Conservation (phyloP, 2,797 vertebrate genomes). For the Epinephelus coioides region DNA sequence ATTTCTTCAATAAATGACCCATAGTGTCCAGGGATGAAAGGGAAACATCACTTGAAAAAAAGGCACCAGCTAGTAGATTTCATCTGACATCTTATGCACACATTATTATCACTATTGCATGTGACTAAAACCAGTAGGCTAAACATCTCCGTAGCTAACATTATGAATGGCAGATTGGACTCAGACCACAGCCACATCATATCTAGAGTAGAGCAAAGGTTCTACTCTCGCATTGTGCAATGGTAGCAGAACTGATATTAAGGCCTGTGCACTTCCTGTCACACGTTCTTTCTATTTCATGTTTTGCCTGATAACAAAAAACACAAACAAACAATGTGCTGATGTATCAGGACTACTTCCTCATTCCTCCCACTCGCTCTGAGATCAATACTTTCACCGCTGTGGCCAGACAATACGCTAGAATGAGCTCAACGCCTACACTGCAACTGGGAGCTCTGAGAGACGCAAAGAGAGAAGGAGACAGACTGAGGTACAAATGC, state of each 20-base stretch:
- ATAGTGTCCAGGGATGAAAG: neutral
- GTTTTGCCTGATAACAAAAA: constrained; percentile 30
- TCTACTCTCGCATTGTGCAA: constrained; percentile 41
- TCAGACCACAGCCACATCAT: constrained; percentile 79
- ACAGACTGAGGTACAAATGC: neutral
- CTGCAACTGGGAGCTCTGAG: constrained; percentile 32
- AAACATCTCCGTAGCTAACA: constrained; percentile 16
- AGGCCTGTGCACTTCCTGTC: constrained; percentile 70
- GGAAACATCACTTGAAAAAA: neutral
- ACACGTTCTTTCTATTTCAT: constrained; percentile 42
- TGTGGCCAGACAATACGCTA: constrained; percentile 57
- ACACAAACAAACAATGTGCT: constrained; percentile 38
- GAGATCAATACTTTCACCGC: constrained; percentile 75
- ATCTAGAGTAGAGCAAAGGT: constrained; percentile 61
- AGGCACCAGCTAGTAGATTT: neutral
- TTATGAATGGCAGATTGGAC: constrained; percentile 48
- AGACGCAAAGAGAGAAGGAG: constrained; percentile 8
- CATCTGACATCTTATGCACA: neutral
- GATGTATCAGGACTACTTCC: constrained; percentile 65
- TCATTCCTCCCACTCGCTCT: constrained; percentile 68
- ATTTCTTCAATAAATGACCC: neutral
- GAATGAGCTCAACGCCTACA: constrained; percentile 58
- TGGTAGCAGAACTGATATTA: constrained; percentile 59
- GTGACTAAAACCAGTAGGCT: constrained; percentile 24
- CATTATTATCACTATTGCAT: neutral